Evolutionary conservation across 2,113 vertebrate genomes (phyloP).

Genomic region (Xenopus laevis): DNA sequence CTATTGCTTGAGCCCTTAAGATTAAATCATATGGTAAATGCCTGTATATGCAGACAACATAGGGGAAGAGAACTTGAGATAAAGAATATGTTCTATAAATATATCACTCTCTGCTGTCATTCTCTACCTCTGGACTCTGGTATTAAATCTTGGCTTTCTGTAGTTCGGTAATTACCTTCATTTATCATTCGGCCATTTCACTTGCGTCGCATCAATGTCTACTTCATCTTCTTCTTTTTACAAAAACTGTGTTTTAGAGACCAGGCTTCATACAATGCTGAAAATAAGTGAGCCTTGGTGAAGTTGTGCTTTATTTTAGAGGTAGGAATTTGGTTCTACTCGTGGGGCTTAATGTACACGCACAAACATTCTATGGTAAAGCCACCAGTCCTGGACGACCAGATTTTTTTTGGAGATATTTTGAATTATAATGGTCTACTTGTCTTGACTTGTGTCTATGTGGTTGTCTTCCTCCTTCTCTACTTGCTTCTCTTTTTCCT

Average conservation of each 20-base stretch:
- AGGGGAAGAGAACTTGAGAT: constrained; percentile 24
- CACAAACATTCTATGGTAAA: too few species aligned
- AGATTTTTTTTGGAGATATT: too few species aligned
- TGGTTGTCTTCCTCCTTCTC: not conserved
- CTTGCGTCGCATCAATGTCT: constrained; percentile 31
- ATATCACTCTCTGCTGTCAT: constrained; percentile 32
- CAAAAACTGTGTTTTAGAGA: constrained; percentile 18
- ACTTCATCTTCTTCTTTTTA: constrained; percentile 35
- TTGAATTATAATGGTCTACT: too few species aligned
- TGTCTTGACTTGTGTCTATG: too few species aligned
- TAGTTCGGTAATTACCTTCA: constrained; percentile 42
- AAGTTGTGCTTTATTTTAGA: too few species aligned
- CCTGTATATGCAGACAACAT: constrained; percentile 29
- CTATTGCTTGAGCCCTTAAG: not conserved
- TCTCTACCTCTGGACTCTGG: constrained; percentile 26
- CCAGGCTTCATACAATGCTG: not conserved
- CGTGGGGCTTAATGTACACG: too few species aligned
- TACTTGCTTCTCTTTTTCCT: not conserved
- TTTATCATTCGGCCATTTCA: constrained; percentile 42
- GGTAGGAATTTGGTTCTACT: too few species aligned
- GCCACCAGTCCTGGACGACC: too few species aligned
- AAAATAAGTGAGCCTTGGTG: too few species aligned
- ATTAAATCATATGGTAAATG: constrained; percentile 36
- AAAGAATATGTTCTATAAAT: constrained; percentile 44
- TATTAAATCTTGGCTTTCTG: constrained; percentile 39